phyloP scores from a whole-genome alignment of 2,113 vertebrate genomes.

The Podarcis raffonei region DNA sequence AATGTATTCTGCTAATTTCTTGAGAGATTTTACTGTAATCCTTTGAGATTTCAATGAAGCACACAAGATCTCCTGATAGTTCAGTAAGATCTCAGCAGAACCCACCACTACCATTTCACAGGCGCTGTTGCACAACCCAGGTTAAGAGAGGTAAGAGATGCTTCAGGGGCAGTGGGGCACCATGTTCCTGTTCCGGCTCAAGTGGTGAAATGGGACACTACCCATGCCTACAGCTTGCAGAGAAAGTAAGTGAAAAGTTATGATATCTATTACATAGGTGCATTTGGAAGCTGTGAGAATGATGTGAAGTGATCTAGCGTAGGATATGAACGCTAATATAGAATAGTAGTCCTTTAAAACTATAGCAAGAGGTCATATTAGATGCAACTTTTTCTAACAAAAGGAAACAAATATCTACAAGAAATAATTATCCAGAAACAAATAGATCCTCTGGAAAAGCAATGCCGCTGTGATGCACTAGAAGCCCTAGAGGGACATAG shows the following conservation, averaged over 20 bases:
- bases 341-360: neutral
- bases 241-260: neutral
- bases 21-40: too few species aligned
- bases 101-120: too few species aligned
- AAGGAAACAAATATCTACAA: neutral
- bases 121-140: too few species aligned
- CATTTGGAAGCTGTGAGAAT: neutral
- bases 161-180: too few species aligned
- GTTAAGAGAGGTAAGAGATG: too few species aligned
- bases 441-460: neutral
- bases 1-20: too few species aligned
- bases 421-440: neutral
- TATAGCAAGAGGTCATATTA: neutral
- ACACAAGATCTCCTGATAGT: too few species aligned
- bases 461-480: neutral
- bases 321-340: neutral
- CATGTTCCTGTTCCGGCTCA: too few species aligned
- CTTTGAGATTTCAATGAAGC: too few species aligned
- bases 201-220: too few species aligned
- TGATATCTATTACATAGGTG: neutral
- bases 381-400: neutral
- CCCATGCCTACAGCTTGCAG: neutral
- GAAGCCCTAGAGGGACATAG: too few species aligned
- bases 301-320: neutral
- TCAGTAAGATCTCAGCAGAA: too few species aligned